Percentiles rank a stretch among this genome's conserved stretches.
These are phyloP conservation scores for Drosophila fungiperda DNA, from an alignment of 2,888 invertebrate species.

Conservation along the genomic window DNA sequence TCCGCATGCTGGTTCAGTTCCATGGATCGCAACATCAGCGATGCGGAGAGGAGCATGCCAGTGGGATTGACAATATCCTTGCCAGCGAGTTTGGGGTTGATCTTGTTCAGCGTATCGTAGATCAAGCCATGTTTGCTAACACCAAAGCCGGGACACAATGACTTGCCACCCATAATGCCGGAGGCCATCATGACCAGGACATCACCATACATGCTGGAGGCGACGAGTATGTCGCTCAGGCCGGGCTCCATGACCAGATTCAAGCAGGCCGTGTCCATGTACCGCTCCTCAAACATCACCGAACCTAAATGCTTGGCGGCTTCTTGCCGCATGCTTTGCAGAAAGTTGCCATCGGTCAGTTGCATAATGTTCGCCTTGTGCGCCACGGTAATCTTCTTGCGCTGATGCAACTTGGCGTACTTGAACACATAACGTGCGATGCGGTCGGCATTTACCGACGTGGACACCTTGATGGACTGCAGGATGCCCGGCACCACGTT, in stretches of 20 bases:
- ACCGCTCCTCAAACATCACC: slow-evolving; percentile 94
- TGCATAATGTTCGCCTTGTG: slow-evolving; percentile 99
- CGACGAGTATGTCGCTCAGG: slow-evolving; percentile 94
- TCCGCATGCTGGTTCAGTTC: slow-evolving; percentile 93
- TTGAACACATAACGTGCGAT: slow-evolving; percentile 99
- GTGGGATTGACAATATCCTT: slow-evolving; percentile 95
- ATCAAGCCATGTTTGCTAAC: slow-evolving; percentile 92
- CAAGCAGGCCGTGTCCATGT: slow-evolving; percentile 90
- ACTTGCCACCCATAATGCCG: slow-evolving; percentile 97
- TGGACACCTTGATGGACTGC: slow-evolving; percentile 98
- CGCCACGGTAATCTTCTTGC: slow-evolving; percentile 98
- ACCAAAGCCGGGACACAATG: slow-evolving; percentile 96
- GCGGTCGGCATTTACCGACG: slow-evolving; percentile 93
- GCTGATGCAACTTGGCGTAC: slow-evolving; percentile 95
- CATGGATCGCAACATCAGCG: slow-evolving; percentile 95
- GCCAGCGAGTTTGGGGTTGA: slow-evolving; percentile 95
- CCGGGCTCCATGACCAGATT: slow-evolving; percentile 51
- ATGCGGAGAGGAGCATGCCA: slow-evolving; percentile 96
- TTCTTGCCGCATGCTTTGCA: slow-evolving; percentile 92
- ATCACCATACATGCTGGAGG: slow-evolving; percentile 98
- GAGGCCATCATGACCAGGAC: slow-evolving; percentile 98
- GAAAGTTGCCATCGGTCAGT: slow-evolving; percentile 97
- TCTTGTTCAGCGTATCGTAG: slow-evolving; percentile 95
- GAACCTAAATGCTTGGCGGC: slow-evolving; percentile 91
- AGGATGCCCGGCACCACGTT: slow-evolving; percentile 95